These are phyloP conservation scores for Calyptommatus sinebrachiatus DNA, from an alignment of 2,113 vertebrate genomes.

Conservation along the genomic window DNA sequence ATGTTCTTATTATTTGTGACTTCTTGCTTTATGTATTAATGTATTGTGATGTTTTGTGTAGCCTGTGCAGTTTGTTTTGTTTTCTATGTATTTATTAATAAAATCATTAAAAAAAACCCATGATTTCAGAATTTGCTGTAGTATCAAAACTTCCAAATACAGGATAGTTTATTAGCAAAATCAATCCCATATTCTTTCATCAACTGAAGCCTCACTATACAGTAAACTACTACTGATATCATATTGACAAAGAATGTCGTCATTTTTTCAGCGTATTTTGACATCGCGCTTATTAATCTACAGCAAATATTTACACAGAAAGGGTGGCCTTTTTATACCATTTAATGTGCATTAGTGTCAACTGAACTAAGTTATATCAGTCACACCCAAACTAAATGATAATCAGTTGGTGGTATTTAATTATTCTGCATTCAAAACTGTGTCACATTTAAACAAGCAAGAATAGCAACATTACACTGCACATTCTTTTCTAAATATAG, in stretches of 20 bases:
- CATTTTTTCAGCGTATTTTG: neutral
- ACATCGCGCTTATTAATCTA: neutral
- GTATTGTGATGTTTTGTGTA: no score
- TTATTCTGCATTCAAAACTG: slow-evolving; percentile 3
- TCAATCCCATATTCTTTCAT: neutral
- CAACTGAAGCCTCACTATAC: neutral
- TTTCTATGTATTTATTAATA: no score
- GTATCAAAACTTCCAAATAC: neutral
- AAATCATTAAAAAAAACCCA: no score
- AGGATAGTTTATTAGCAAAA: neutral
- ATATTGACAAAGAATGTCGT: neutral
- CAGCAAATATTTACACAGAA: slow-evolving; percentile 7
- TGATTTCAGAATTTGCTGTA: neutral
- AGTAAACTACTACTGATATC: neutral
- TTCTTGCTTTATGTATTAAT: no score
- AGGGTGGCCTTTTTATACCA: neutral
- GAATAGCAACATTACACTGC: neutral
- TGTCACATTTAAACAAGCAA: slow-evolving; percentile 8
- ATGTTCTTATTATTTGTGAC: no score
- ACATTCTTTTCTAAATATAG: neutral
- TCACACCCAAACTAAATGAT: slow-evolving; percentile 17
- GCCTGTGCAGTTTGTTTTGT: no score
- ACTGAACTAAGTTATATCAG: neutral
- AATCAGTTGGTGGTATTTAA: slow-evolving; percentile 2
- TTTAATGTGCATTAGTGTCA: neutral